These are phyloP conservation scores for Alouatta palliata DNA, from an alignment of 2,113 vertebrate species.

Conservation along the genomic window DNA sequence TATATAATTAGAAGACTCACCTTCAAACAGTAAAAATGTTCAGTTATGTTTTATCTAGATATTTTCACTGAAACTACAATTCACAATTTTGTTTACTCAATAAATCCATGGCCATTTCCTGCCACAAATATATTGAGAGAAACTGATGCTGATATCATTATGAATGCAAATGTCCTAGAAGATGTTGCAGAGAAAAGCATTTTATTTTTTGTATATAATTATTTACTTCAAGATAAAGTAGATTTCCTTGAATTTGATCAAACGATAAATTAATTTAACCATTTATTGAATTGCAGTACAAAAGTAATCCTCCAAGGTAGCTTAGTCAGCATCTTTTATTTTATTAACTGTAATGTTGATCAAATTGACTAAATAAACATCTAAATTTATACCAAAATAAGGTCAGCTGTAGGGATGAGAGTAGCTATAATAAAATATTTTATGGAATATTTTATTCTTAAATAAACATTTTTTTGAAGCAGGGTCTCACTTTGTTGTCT, in stretches of 20 bases:
- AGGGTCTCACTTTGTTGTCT: too few species aligned
- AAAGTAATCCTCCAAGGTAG: background rate
- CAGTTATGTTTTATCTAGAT: background rate
- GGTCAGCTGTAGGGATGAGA: background rate
- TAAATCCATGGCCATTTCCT: too few species aligned
- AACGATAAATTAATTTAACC: background rate
- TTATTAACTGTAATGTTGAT: background rate
- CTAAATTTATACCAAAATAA: background rate
- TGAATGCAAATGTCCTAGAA: background rate
- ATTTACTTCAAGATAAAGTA: background rate
- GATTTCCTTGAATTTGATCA: background rate
- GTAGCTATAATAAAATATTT: background rate
- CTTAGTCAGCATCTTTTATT: background rate
- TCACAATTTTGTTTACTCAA: background rate
- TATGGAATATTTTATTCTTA: background rate
- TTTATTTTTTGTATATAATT: background rate
- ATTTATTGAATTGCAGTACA: background rate
- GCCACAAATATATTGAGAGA: background rate
- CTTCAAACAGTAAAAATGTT: background rate
- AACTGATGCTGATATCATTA: background rate
- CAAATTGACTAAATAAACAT: background rate
- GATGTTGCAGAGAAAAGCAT: background rate
- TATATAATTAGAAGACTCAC: background rate
- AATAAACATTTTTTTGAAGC: background rate
- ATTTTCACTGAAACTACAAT: background rate